Conservation (phyloP, 2,888 invertebrate species). For the Leucania comma region DNA sequence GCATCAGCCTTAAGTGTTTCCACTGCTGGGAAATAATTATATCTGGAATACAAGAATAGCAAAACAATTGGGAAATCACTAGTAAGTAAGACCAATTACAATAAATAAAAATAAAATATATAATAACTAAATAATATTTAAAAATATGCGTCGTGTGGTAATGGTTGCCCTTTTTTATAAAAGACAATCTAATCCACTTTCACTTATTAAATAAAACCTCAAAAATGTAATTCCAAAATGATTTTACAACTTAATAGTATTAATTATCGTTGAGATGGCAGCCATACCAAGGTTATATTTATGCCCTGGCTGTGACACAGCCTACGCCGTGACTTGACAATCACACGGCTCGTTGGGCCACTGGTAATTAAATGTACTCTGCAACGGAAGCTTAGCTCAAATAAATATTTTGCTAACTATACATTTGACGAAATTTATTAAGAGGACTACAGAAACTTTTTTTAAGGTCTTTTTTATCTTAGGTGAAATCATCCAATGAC, state of each 20-base stretch:
- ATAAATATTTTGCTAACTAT: slow-evolving; percentile 54
- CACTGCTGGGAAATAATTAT: too few relatives aligned
- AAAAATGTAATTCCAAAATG: slow-evolving; percentile 16
- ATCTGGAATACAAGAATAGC: too few relatives aligned
- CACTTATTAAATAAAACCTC: not conserved
- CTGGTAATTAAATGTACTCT: slow-evolving; percentile 77
- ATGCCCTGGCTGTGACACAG: slow-evolving; percentile 67
- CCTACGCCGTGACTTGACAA: slow-evolving; percentile 73
- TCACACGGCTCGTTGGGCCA: slow-evolving; percentile 78
- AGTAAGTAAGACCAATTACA: too few relatives aligned
- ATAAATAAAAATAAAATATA: too few relatives aligned
- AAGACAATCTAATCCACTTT: not conserved
- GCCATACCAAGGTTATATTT: slow-evolving; percentile 61
- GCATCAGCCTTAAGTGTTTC: too few relatives aligned
- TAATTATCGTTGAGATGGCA: slow-evolving; percentile 47
- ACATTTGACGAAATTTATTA: slow-evolving; percentile 10
- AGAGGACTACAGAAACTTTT: too few relatives aligned
- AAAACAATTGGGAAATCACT: too few relatives aligned
- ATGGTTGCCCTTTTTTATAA: not conserved
- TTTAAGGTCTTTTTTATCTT: too few relatives aligned
- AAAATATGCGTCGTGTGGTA: not conserved
- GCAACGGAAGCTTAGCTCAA: slow-evolving; percentile 49
- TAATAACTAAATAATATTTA: too few relatives aligned
- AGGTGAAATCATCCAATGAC: too few relatives aligned
- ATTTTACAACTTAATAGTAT: slow-evolving; percentile 46